Percentiles rank a stretch among this genome's conserved stretches.
Evolutionary conservation across 1,140 invertebrate genomes (phyloP).

Genomic region (Zaprionus davidi): DNA sequence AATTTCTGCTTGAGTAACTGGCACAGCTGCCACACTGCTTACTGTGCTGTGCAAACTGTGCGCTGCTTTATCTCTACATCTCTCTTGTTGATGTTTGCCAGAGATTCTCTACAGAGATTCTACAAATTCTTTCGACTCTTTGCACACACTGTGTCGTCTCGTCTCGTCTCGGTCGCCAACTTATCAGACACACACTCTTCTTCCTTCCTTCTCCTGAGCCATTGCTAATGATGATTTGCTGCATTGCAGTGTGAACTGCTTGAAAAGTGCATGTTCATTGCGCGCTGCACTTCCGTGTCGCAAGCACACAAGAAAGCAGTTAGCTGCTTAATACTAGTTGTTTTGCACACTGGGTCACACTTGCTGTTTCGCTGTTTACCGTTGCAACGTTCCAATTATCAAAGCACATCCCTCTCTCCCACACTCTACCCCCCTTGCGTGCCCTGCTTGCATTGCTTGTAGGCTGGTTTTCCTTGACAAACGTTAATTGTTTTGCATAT

Average conservation of each 20-base stretch:
- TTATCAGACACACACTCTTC: slow-evolving; percentile 5
- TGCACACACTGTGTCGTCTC: background rate
- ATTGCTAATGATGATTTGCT: background rate
- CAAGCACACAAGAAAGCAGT: background rate
- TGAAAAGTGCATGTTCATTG: slow-evolving; percentile 1
- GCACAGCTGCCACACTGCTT: background rate
- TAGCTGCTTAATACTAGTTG: slow-evolving; percentile 2
- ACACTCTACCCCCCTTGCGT: background rate
- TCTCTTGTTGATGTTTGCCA: slow-evolving; percentile 23
- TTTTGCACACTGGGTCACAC: slow-evolving; percentile 22
- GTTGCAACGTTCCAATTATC: background rate
- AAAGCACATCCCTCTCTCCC: background rate
- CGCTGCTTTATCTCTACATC: slow-evolving; percentile 16
- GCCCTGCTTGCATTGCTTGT: background rate
- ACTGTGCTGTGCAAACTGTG: slow-evolving; percentile 5
- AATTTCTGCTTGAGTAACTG: slow-evolving; percentile 11
- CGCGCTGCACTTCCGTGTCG: slow-evolving; percentile 18
- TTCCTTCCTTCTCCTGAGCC: too few species aligned
- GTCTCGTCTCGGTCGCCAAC: background rate
- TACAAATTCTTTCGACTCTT: slow-evolving; percentile 22
- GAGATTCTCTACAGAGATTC: slow-evolving; percentile 1
- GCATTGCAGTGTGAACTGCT: slow-evolving; percentile 3
- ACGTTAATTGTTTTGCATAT: slow-evolving; percentile 38
- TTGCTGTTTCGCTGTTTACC: slow-evolving; percentile 23
- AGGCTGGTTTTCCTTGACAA: slow-evolving; percentile 14